Conservation (phyloP, 30 jellyfish, hydroid and myxozoan genomes). For the Aurelia coerulea region DNA sequence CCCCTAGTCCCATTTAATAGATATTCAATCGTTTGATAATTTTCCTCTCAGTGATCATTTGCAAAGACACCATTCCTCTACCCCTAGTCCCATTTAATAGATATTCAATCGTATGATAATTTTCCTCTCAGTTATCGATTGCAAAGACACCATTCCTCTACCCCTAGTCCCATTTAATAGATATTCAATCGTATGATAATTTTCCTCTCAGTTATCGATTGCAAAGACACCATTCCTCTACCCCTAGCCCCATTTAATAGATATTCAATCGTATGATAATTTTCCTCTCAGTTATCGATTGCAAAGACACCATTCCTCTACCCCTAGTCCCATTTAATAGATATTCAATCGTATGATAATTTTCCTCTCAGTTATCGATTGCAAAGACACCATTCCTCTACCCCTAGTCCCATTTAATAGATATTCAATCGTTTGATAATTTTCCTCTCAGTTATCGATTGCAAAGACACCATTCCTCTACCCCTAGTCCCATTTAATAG, state of each 20-base stretch:
- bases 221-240: background rate
- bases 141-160: background rate
- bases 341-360: background rate
- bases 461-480: background rate
- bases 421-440: background rate
- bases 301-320: slow-evolving; percentile 1
- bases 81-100: too few species aligned
- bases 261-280: background rate
- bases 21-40: background rate
- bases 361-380: slow-evolving; percentile 51
- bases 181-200: background rate
- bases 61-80: slow-evolving; percentile 1
- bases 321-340: too few species aligned
- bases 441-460: slow-evolving; percentile 51
- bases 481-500: too few species aligned
- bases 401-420: too few species aligned
- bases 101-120: background rate
- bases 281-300: slow-evolving; percentile 31
- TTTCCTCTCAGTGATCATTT: background rate
- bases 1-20: too few species aligned
- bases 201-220: slow-evolving; percentile 51
- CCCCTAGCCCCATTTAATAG: too few species aligned
- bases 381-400: background rate
- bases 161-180: too few species aligned
- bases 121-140: slow-evolving; percentile 51